Percentiles rank a stretch among this genome's conserved stretches.
Evolutionary conservation across 2,113 vertebrate species (phyloP).

Genomic region (Seriola dumerili): DNA sequence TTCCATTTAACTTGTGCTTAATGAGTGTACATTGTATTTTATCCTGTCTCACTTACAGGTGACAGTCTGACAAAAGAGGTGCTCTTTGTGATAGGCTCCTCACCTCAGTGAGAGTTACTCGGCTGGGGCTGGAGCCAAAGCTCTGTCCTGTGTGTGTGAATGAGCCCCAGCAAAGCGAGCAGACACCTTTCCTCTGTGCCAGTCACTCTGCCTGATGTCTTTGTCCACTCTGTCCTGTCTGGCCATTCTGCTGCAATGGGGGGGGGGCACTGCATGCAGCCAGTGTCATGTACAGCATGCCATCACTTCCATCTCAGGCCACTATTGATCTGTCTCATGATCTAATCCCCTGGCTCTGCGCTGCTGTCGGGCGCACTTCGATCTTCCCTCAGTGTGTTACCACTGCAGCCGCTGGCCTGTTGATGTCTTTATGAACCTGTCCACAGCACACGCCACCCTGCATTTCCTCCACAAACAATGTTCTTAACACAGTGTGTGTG

Average conservation of each 20-base stretch:
- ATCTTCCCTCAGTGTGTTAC: conserved; percentile 54
- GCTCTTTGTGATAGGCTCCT: conserved; percentile 43
- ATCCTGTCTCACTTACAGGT: conserved; percentile 60
- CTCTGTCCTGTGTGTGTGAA: conserved; percentile 44
- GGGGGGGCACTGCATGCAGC: conserved; percentile 5
- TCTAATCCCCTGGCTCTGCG: conserved; percentile 69
- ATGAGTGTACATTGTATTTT: conserved; percentile 59
- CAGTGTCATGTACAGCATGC: conserved; percentile 48
- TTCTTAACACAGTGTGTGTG: conserved; percentile 7
- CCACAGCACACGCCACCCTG: conserved; percentile 9
- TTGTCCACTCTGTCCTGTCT: conserved; percentile 38
- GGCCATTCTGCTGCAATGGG: conserved; percentile 13
- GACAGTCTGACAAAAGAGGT: conserved; percentile 60
- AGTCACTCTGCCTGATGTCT: conserved; percentile 56
- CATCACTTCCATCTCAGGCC: conserved; percentile 57
- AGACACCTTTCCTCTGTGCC: conserved; percentile 43
- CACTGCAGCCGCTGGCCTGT: conserved; percentile 26
- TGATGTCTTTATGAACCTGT: conserved; percentile 76
- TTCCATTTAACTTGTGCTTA: conserved; percentile 54
- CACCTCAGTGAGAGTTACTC: conserved; percentile 31
- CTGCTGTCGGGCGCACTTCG: conserved; percentile 56
- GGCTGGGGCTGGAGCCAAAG: conserved; percentile 46
- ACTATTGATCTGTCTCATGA: conserved; percentile 73
- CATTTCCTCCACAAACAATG: conserved; percentile 38
- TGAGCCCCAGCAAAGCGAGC: conserved; percentile 42